A percentile compares a stretch with the other conserved stretches of the same genome.
These are phyloP conservation scores for Cheilosia grossa DNA, from an alignment of 2,888 invertebrate species.

Conservation along the genomic window DNA sequence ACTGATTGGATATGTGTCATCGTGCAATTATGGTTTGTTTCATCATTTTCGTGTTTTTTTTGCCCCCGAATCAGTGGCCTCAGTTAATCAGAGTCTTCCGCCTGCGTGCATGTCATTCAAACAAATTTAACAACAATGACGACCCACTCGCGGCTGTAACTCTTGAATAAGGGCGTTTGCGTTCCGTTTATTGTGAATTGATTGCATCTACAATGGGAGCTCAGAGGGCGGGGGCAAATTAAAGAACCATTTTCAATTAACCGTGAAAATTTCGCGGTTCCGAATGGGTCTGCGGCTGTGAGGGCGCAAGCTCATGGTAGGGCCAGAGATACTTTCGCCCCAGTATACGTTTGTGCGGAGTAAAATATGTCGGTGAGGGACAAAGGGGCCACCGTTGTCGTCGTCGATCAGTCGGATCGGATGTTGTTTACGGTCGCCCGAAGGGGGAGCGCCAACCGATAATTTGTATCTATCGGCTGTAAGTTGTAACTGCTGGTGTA, in stretches of 20 bases:
- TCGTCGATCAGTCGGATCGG: slow-evolving; percentile 11
- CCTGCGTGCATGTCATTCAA: slow-evolving; percentile 38
- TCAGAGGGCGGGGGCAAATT: slow-evolving; percentile 32
- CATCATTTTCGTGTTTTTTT: background rate
- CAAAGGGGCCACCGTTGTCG: slow-evolving; percentile 21
- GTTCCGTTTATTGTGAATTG: slow-evolving; percentile 41
- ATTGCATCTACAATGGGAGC: slow-evolving; percentile 43
- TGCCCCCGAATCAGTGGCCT: slow-evolving; percentile 26
- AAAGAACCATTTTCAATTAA: slow-evolving; percentile 57
- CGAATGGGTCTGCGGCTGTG: slow-evolving; percentile 30
- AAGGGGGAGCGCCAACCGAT: slow-evolving; percentile 47
- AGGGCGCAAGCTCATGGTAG: slow-evolving; percentile 1
- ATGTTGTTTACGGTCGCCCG: slow-evolving; percentile 9
- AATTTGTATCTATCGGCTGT: slow-evolving; percentile 53
- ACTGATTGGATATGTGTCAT: slow-evolving; percentile 20
- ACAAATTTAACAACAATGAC: slow-evolving; percentile 52
- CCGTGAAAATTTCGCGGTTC: slow-evolving; percentile 62
- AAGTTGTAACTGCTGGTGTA: slow-evolving; percentile 23
- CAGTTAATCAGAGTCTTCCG: slow-evolving; percentile 58
- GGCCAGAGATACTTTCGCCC: slow-evolving; percentile 41
- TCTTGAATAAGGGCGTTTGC: slow-evolving; percentile 35
- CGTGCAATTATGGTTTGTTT: slow-evolving; percentile 3
- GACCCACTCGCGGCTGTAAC: slow-evolving; percentile 40
- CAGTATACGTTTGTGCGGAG: background rate
- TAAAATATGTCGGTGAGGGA: slow-evolving; percentile 1